Evolutionary conservation across 35 echinoderm and acorn worm species (phyloP).

Genomic region (Holothuria glaberrima): DNA sequence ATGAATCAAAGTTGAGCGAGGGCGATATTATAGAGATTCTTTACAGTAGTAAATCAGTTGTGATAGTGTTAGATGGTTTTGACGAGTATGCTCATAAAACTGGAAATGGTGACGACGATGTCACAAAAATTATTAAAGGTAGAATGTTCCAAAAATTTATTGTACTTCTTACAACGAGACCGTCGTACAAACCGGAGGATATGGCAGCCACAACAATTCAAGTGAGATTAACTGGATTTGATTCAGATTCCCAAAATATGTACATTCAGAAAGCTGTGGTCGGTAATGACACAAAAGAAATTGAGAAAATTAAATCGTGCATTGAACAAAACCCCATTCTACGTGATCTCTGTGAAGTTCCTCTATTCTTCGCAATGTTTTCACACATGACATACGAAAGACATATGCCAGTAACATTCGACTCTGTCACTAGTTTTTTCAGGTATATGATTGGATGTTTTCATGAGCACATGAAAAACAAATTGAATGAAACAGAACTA

Average conservation of each 20-base stretch:
- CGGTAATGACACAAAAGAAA: neutral
- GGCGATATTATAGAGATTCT: neutral
- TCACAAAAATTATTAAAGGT: neutral
- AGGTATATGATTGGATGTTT: neutral
- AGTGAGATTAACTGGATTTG: neutral
- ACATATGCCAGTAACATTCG: neutral
- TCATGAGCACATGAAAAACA: neutral
- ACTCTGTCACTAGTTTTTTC: constrained; percentile 22
- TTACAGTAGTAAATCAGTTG: neutral
- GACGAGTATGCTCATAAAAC: neutral
- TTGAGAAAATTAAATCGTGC: neutral
- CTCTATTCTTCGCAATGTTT: constrained; percentile 6
- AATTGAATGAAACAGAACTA: neutral
- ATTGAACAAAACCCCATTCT: neutral
- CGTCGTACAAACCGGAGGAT: neutral
- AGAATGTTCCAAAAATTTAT: neutral
- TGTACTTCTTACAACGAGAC: neutral
- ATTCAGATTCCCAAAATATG: neutral
- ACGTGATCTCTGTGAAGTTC: constrained; percentile 4
- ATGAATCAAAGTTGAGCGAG: neutral
- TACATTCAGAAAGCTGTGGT: constrained; percentile 8
- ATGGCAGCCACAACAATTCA: neutral
- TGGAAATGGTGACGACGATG: neutral
- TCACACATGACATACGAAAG: neutral
- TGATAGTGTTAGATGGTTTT: neutral